Conservation (phyloP, 1,140 invertebrate species). For the Berghia stephanieae region DNA sequence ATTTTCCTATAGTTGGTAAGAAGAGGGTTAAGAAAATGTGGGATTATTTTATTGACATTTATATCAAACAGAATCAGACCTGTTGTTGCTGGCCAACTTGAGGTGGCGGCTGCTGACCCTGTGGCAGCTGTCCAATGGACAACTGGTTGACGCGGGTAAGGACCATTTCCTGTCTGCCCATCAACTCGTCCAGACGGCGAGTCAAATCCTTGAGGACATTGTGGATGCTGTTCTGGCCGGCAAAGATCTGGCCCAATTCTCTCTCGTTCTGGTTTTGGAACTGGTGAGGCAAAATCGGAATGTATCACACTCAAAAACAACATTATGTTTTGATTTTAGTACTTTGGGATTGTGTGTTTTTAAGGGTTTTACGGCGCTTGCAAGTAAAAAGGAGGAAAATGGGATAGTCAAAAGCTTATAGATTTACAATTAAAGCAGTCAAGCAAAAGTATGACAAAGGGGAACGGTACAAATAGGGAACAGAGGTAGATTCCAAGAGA, state of each 20-base stretch:
- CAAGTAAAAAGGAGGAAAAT: too few species aligned
- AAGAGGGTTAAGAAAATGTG: too few species aligned
- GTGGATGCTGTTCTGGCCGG: conserved; percentile 86
- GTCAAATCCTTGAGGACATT: conserved; percentile 80
- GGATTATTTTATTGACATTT: too few species aligned
- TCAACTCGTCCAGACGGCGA: conserved; percentile 89
- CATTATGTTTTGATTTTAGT: not conserved
- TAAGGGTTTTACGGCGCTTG: too few species aligned
- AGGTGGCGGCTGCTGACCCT: conserved; percentile 35
- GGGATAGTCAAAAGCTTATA: too few species aligned
- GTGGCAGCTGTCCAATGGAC: conserved; percentile 32
- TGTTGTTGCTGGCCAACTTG: conserved; percentile 69
- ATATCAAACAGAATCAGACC: too few species aligned
- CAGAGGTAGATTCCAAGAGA: too few species aligned
- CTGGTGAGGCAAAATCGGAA: conserved; percentile 53
- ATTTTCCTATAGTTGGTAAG: too few species aligned
- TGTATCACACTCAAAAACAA: not conserved
- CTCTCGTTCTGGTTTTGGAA: conserved; percentile 89
- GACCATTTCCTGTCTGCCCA: conserved; percentile 81
- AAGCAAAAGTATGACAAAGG: too few species aligned
- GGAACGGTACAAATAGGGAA: too few species aligned
- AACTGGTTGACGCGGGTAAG: conserved; percentile 37
- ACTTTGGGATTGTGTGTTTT: not conserved
- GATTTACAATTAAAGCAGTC: too few species aligned
- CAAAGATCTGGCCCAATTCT: conserved; percentile 91